Evolutionary conservation across 2,888 invertebrate species (phyloP).

Genomic region (Melinaea marsaeus): DNA sequence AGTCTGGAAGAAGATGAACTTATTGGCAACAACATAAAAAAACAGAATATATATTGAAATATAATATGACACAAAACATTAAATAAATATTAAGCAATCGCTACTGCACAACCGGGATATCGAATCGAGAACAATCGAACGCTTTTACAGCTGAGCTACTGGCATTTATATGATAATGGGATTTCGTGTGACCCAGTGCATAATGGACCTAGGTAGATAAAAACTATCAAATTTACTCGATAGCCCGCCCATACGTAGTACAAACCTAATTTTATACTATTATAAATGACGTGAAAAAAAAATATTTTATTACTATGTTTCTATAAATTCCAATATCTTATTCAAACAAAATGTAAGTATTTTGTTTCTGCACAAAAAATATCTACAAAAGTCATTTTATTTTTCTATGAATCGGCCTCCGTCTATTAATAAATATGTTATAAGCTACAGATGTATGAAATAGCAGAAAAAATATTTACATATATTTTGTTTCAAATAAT

Average conservation of each 20-base stretch:
- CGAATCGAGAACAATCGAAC: slow-evolving; percentile 36
- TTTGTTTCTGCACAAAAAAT: no score
- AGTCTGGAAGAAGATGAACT: no score
- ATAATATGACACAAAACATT: slow-evolving; percentile 9
- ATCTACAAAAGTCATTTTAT: background rate
- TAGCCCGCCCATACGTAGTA: no score
- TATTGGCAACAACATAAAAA: no score
- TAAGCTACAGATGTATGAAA: slow-evolving; percentile 18
- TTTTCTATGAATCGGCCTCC: background rate
- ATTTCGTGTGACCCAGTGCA: slow-evolving; percentile 8
- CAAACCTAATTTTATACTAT: no score
- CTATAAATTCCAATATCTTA: no score
- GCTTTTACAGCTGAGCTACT: slow-evolving; percentile 38
- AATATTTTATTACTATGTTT: no score
- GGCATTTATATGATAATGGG: slow-evolving; percentile 38
- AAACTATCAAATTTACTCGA: no score
- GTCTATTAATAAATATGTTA: slow-evolving; percentile 19
- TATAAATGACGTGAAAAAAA: no score
- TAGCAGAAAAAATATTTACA: slow-evolving; percentile 2
- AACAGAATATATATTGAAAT: background rate
- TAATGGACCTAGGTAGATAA: background rate
- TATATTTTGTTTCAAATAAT: background rate
- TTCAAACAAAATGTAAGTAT: no score
- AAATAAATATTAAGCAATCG: slow-evolving; percentile 34
- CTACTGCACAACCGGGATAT: slow-evolving; percentile 26